Base-by-base conservation (phyloP, 2,888 invertebrate genomes). In the Celastrina argiolus region DNA sequence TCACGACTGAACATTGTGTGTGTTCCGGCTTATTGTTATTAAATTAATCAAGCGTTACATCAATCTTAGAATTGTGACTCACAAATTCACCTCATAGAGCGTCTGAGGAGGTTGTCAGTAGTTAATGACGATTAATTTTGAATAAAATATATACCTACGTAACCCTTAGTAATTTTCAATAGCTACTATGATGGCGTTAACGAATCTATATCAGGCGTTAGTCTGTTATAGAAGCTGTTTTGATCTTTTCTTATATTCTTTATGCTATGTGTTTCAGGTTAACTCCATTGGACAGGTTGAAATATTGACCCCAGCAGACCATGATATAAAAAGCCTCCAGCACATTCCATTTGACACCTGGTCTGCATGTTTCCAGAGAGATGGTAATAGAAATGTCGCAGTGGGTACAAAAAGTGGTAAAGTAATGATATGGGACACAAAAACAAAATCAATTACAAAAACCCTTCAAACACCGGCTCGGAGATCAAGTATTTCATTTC, bases 401-500 rank as follows among this genome's bases (percentile, higher is more conserved):
- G 82, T 92, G 66, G 92, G 91, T 7, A 88, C 88, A 0, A 84
- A 80, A 74, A 88, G 81, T 73, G 92, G 92, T 22, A 86, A 85
- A 74, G 87, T 91, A 2, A 78, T 89, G 77, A 87, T 91, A 72
- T 92, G 92, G 92, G 91, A 92, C 67, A 90, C 91, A 1, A 92
- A 88, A 71, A 86, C 81, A 61, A 91, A 91, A 79, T 83, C 78
- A 42, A 79, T 89, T n/a, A 83, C 78, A 0, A 92, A 92, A 76
- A 84, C 88, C 74, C 91, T 91, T 73, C 86, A 91, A 0, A 80
- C 81, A 8, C 85, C 88, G 2, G 71, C 83, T 16, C 84, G 88
- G 31, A 85, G 85, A 51, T 85, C 85, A 4, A 75, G 80, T 65
- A 87, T 92, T 0, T 85, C 87, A 69, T 82, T 80, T 68, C 73